These are phyloP conservation scores for Ophioninae sp. DNA, from an alignment of 2,888 invertebrate species.

Conservation along the genomic window DNA sequence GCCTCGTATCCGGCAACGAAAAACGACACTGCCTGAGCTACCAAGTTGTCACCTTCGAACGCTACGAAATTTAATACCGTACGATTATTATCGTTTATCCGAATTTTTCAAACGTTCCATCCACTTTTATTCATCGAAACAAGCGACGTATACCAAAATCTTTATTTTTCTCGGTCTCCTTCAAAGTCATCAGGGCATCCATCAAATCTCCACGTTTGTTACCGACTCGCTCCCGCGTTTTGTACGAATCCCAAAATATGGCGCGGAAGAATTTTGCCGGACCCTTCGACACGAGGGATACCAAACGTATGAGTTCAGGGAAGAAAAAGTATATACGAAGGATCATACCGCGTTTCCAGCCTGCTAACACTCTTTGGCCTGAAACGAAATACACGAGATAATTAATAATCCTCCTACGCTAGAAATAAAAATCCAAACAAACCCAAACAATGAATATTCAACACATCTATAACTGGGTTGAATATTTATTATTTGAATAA, in stretches of 20 bases:
- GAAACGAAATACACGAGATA: conserved; percentile 10
- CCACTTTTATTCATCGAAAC: not conserved
- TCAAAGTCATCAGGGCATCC: conserved; percentile 69
- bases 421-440: not conserved
- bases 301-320: conserved; percentile 67
- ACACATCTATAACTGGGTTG: too few species aligned
- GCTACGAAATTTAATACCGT: conserved; percentile 54
- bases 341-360: conserved; percentile 66
- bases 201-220: conserved; percentile 71
- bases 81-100: not conserved
- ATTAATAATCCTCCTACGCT: not conserved
- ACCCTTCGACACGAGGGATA: conserved; percentile 64
- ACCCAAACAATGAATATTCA: not conserved
- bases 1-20: conserved; percentile 74
- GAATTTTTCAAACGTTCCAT: not conserved
- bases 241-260: conserved; percentile 72
- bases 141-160: conserved; percentile 66
- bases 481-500: too few species aligned
- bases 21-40: conserved; percentile 72
- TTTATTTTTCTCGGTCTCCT: conserved; percentile 70
- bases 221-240: conserved; percentile 66
- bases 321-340: conserved; percentile 70
- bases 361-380: conserved; percentile 69
- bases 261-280: conserved; percentile 70
- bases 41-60: conserved; percentile 72